Conservation (phyloP, 2,888 invertebrate genomes). For the Athalia circularis region DNA sequence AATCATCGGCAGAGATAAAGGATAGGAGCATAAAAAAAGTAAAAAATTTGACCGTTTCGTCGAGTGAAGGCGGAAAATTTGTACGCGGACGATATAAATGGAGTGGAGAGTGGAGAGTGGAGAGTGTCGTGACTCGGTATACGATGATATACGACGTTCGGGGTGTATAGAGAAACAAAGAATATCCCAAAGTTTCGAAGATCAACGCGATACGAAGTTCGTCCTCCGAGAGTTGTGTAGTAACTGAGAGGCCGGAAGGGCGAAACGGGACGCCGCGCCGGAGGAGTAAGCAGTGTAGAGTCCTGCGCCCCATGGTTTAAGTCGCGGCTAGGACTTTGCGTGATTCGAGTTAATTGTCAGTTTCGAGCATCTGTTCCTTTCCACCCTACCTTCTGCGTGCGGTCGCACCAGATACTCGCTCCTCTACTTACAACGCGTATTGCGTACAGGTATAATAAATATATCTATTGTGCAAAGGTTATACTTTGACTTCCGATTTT, state of each 20-base stretch:
- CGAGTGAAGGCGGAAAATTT: no score
- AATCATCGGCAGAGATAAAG: no score
- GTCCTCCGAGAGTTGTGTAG: conserved; percentile 36
- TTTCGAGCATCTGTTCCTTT: conserved; percentile 37
- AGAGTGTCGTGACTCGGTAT: no score
- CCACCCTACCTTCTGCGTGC: neutral
- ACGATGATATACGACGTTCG: no score
- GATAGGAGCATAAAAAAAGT: no score
- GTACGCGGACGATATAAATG: no score
- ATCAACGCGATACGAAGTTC: conserved; percentile 16
- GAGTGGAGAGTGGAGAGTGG: no score
- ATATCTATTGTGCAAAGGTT: neutral
- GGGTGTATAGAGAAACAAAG: neutral
- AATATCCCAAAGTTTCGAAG: neutral
- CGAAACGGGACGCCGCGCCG: conserved; percentile 28
- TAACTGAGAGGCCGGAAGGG: conserved; percentile 42
- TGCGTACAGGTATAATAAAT: neutral
- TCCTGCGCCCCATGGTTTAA: conserved; percentile 44
- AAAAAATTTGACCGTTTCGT: no score
- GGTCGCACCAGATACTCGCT: conserved; percentile 2
- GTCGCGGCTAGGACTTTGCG: conserved; percentile 37
- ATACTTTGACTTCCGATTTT: no score
- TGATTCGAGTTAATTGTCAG: conserved; percentile 36
- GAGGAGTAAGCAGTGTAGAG: conserved; percentile 17
- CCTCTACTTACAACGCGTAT: neutral